Base-by-base conservation (phyloP, 2,113 vertebrate genomes). In the Morone saxatilis region DNA sequence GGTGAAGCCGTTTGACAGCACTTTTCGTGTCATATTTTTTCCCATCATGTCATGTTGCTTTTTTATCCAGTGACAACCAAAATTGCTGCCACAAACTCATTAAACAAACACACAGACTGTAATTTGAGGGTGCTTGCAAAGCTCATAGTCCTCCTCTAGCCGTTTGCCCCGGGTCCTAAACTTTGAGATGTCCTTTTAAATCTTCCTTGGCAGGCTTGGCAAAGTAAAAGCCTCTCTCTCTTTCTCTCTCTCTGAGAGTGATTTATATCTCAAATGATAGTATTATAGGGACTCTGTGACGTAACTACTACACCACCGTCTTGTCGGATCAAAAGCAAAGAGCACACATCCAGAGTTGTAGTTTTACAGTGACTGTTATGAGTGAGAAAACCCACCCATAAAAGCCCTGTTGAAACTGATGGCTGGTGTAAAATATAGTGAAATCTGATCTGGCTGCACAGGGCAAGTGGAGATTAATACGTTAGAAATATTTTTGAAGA, bases 401-500 rank as follows among this genome's bases (percentile, higher is more conserved):
- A 91, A 92, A 87, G 83, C 74, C 66, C 47, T 38, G 84, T 59
- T 83, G 71, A 78, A 88, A 78, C 48, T 84, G 84, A 89, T 56
- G 77, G 83, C 59, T 60, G 81, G 36, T 25, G 69, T 71, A 53
- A 83, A 88, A 89, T 71, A 76, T 19, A 79, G 76, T 76, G 80
- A 91, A 88, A 85, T 83, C 38, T 86, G 81, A 90, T 90, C 87
- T 38, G 78, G 86, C 77, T 87, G 79, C 76, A 82, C 79, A 83
- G 74, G 60, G 78, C 77, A 80, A 81, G 87, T 61, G 77, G 81
- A 92, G 85, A 91, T 87, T 76, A 91, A 89, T 81, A 86, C 43
- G 31, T 84, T 22, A 85, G 71, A 90, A 92, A 90, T 65, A 73
- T 75, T 90, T 92, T 71, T 91, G 77, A 90, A 88, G 88, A 82